Evolutionary conservation across 1,140 invertebrate genomes (phyloP), one percentile per base, ranked within the genome.

Genomic region (Drosophila littoralis): DNA sequence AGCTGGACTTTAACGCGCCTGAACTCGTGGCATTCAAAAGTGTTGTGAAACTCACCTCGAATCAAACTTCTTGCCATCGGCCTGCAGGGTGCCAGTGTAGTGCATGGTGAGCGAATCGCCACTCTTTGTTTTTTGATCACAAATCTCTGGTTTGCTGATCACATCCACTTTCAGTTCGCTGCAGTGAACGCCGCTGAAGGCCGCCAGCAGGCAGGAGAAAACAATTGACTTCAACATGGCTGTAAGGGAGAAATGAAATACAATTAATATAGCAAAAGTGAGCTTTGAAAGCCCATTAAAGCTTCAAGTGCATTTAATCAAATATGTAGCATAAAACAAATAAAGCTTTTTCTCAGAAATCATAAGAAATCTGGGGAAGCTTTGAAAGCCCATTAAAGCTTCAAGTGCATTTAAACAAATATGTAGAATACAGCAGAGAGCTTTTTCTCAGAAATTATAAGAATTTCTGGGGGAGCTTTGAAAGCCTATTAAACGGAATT

Each of bases 101-200:
- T 98, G 97, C 97, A 98, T 98, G 51, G 97, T 97, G 38, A 98
- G 94, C 94, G 96, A 96, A 92, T 98, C 97, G 33, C 97, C 96
- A 69, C 95, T 95, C 92, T 97, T 97, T n/a, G 96, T 95, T 92
- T 96, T 96, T 75, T 94, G 93, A 3, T 95, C 95, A 94, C 97
- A 98, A 48, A 95, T 94, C 81, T 97, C 97, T 2, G 97, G 96
- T 68, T 95, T 94, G 92, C 94, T 95, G 12, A 96, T 77, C 58
- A 95, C 95, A 78, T 98, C 97, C 75, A 98, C 95, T 93, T 98
- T 97, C 48, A 98, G 94, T 63, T 94, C 82, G 61, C 86, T 93
- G 79, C 92, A 93, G 57, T 90, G 92, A 45, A 92, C 93, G 67
- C 94, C 79, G 58, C 52, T 51, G 65, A 77, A 76, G 58, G 93